A percentile compares a stretch with the other conserved stretches of the same genome.
These are phyloP conservation scores for Criorhina ranunculi DNA, from an alignment of 2,888 invertebrate species.

Conservation along the genomic window DNA sequence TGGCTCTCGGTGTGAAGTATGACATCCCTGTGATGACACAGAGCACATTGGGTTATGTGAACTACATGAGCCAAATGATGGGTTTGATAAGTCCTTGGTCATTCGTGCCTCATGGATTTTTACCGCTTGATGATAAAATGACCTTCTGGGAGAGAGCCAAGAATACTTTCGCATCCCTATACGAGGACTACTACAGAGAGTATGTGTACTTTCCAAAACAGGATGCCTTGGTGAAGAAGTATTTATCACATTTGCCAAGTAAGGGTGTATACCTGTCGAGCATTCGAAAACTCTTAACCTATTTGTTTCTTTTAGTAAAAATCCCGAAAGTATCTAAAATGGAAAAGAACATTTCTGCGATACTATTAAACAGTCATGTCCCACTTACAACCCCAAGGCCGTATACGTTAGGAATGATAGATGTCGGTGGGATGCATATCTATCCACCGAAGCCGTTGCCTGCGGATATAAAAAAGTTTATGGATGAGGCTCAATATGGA, in stretches of 20 bases:
- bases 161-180: constrained; percentile 84
- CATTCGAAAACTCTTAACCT: not conserved
- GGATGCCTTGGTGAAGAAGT: constrained; percentile 81
- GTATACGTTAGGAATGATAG: constrained; percentile 84
- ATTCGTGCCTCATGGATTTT: constrained; percentile 85
- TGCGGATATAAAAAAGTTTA: constrained; percentile 83
- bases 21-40: constrained; percentile 84
- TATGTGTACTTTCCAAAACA: constrained; percentile 82
- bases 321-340: constrained; percentile 84
- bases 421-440: constrained; percentile 86
- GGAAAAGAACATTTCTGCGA: constrained; percentile 84
- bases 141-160: constrained; percentile 86
- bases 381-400: constrained; percentile 85
- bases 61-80: constrained; percentile 85
- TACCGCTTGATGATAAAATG: constrained; percentile 85
- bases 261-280: constrained; percentile 35
- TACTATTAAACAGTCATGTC: constrained; percentile 85
- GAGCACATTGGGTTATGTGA: constrained; percentile 84
- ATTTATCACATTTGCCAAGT: constrained; percentile 81
- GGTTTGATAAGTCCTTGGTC: constrained; percentile 85
- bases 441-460: constrained; percentile 82
- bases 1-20: constrained; percentile 83
- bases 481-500: constrained; percentile 84
- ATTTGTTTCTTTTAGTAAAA: constrained; percentile 78
- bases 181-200: constrained; percentile 81